Base-by-base conservation (phyloP, 1,140 invertebrate species). In the Planococcus citri region DNA sequence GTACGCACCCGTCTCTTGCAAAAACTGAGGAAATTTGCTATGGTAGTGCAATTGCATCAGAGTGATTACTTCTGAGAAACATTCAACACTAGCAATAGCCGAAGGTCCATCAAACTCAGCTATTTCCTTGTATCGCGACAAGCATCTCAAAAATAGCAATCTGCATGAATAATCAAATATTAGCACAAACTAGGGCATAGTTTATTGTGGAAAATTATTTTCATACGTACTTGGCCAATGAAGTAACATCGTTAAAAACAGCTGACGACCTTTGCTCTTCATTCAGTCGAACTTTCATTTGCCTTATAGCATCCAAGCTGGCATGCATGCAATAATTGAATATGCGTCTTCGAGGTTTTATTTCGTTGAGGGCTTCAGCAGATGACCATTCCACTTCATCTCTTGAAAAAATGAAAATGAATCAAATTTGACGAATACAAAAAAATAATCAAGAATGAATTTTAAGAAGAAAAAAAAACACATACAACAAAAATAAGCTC, bases 51-150 rank as follows among this genome's bases (percentile, higher is more conserved):
- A 71, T 12, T 70, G 21, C 22, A 75, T 58, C n/a, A 75, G 29
- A 27, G 72, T 70, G 21, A 72, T 67, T 2, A 73, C 14, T 60
- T 74, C 73, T 17, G 71, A 70, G 22, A 73, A 73, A 68, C 70
- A 72, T 72, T 75, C 74, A 22, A 75, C 38, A 24, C 71, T 61
- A 9, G 68, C 17, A 51, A 72, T 64, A 17, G 73, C 73, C 1
- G 71, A 64, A 1, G 33, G 9, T 2, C 22, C 22, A 41, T 75
- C 74, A 33, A 72, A 72, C 6, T 74, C 71, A 22, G 64, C 70
- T 17, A 73, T 22, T 27, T 74, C 72, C 4, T 71, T 68, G 37
- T 71, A 73, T 2, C 68, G 58, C 29, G 69, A 70, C 37, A 74
- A 41, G 21, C 70, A 68, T 20, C 70, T 27, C 22, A 69, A 27